A percentile compares a stretch with the other conserved stretches of the same genome.
Evolutionary conservation across 1,140 invertebrate genomes (phyloP).

Genomic region (Heterodera carotae): DNA sequence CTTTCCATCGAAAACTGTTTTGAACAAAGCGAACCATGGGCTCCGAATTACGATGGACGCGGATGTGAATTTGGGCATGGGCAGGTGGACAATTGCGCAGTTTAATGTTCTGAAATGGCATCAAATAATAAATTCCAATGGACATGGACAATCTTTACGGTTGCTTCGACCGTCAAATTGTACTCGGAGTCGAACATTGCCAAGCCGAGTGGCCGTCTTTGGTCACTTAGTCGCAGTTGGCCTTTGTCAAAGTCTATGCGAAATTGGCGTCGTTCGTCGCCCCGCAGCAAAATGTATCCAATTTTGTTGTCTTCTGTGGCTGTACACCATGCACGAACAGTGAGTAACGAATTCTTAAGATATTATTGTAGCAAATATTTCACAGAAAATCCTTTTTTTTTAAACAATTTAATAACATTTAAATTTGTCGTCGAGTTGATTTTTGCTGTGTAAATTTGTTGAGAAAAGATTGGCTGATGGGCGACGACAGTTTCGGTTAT

Average conservation of each 20-base stretch:
- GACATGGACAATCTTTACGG: conserved; percentile 59
- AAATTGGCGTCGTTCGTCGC: conserved; percentile 46
- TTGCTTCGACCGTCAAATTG: conserved; percentile 77
- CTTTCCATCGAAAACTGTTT: not conserved
- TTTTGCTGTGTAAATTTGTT: conserved; percentile 45
- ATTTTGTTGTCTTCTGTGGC: conserved; percentile 40
- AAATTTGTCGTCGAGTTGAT: conserved; percentile 22
- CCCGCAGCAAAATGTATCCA: conserved; percentile 42
- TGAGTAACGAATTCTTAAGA: conserved; percentile 27
- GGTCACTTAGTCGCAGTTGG: conserved; percentile 1
- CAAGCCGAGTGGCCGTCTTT: not conserved
- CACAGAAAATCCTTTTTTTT: too few species aligned
- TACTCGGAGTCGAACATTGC: conserved; percentile 74
- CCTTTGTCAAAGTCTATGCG: conserved; percentile 54
- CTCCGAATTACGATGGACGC: conserved; percentile 68
- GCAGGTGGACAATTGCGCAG: conserved; percentile 3
- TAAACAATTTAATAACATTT: too few species aligned
- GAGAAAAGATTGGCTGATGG: conserved; percentile 53
- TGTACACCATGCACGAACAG: conserved; percentile 48
- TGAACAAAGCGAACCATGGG: not conserved
- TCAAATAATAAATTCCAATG: too few species aligned
- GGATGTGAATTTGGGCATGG: conserved; percentile 38
- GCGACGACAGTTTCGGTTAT: conserved; percentile 28
- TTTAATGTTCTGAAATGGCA: conserved; percentile 73
- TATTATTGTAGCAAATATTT: too few species aligned